Percentiles rank a stretch among this genome's conserved stretches.
Evolutionary conservation across 2,888 invertebrate species (phyloP).

Genomic region (Phlogophora meticulosa): DNA sequence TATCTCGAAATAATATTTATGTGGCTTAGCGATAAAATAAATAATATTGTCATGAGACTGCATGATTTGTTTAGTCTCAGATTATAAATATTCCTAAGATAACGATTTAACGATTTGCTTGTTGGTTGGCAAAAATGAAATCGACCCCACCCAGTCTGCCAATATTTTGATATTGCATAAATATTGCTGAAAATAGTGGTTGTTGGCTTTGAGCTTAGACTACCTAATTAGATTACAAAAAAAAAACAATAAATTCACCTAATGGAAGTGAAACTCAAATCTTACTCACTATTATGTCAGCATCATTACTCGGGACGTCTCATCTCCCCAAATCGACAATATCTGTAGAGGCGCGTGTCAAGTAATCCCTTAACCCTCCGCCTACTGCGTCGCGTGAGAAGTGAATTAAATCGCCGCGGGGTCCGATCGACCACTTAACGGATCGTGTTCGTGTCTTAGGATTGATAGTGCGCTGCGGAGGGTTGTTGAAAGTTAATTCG

Average conservation of each 20-base stretch:
- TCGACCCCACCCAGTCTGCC: neutral
- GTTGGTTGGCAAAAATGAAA: neutral
- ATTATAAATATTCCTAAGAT: constrained; percentile 25
- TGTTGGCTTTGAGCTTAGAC: too few relatives aligned
- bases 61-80: constrained; percentile 25
- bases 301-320: constrained; percentile 85
- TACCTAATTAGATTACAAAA: constrained; percentile 4
- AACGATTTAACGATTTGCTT: neutral
- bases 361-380: constrained; percentile 87
- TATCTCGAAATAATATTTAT: constrained; percentile 16
- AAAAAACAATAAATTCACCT: constrained; percentile 28
- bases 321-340: constrained; percentile 86
- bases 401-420: constrained; percentile 86
- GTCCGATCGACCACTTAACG: constrained; percentile 87
- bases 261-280: constrained; percentile 66
- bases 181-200: neutral
- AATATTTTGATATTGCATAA: neutral
- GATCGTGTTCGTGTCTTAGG: constrained; percentile 86
- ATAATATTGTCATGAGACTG: constrained; percentile 27
- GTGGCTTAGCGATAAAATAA: constrained; percentile 10
- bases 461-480: constrained; percentile 84
- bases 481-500: constrained; percentile 88
- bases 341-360: constrained; percentile 88
- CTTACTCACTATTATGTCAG: constrained; percentile 74
- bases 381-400: constrained; percentile 87